phyloP scores from a whole-genome alignment of 2,797 vertebrate genomes.

The Discoglossus pictus region DNA sequence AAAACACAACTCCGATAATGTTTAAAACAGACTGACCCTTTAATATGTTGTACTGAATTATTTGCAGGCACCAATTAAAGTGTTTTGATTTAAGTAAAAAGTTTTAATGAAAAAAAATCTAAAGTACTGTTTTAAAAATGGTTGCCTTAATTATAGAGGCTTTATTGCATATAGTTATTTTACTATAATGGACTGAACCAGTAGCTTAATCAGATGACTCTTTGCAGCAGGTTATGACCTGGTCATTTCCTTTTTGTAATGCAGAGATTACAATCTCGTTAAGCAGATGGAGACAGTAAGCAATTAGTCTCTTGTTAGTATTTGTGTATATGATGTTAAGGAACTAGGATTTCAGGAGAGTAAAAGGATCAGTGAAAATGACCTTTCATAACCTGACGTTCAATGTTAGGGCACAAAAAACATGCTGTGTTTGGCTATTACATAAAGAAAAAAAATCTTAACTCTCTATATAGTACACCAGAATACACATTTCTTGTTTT shows the following conservation, averaged over 20 bases:
- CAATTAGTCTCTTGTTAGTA: conserved; percentile 12
- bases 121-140: neutral
- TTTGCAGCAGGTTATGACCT: conserved; percentile 5
- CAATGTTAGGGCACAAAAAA: conserved; percentile 4
- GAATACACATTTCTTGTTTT: too few species aligned
- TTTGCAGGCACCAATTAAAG: too few species aligned
- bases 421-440: neutral
- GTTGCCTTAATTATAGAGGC: neutral
- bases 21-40: too few species aligned
- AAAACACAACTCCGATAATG: too few species aligned
- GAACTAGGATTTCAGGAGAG: neutral
- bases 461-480: too few species aligned
- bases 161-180: neutral
- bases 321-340: conserved; percentile 3
- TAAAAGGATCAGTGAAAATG: conserved; percentile 12
- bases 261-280: conserved; percentile 11
- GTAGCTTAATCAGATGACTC: conserved; percentile 7
- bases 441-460: too few species aligned
- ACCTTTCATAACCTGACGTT: conserved; percentile 13
- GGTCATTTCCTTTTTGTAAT: neutral
- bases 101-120: neutral
- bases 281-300: conserved; percentile 8
- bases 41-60: too few species aligned
- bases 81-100: too few species aligned
- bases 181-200: conserved; percentile 10